Percentiles rank a stretch among this genome's conserved stretches.
Evolutionary conservation across 2,113 vertebrate genomes (phyloP).

Genomic region (Thermophis baileyi): DNA sequence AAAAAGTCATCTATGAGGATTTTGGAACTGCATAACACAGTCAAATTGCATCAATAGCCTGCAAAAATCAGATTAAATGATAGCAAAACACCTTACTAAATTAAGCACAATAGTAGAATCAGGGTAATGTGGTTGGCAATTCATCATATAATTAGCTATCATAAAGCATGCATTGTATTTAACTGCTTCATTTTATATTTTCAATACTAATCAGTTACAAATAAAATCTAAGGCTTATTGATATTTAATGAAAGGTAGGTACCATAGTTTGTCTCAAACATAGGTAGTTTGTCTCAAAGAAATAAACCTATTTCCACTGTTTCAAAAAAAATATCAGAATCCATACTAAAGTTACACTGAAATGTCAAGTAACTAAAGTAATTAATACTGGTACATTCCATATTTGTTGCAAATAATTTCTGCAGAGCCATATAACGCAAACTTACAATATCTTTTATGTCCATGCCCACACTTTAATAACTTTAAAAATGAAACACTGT

Average conservation of each 20-base stretch:
- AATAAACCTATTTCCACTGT: background rate
- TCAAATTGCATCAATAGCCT: background rate
- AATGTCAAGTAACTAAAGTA: background rate
- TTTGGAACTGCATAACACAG: background rate
- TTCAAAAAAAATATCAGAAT: background rate
- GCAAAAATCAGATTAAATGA: background rate
- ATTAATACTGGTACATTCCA: background rate
- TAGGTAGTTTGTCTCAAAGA: background rate
- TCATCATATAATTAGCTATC: background rate
- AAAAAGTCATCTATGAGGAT: background rate
- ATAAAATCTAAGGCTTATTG: background rate
- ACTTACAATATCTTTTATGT: background rate
- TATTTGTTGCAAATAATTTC: background rate
- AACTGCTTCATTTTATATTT: background rate
- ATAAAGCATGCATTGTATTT: background rate
- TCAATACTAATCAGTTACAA: background rate
- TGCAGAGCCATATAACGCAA: background rate
- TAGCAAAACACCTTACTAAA: background rate
- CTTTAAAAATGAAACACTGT: constrained; percentile 21
- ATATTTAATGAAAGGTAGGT: background rate
- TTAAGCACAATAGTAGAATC: background rate
- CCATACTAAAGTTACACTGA: background rate
- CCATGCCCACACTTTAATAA: constrained; percentile 2
- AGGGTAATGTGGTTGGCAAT: background rate
- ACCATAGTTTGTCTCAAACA: background rate